Evolutionary conservation across 2,797 vertebrate species (phyloP), one percentile per base, ranked within the genome.

Genomic region (Cryptoprocta ferox): DNA sequence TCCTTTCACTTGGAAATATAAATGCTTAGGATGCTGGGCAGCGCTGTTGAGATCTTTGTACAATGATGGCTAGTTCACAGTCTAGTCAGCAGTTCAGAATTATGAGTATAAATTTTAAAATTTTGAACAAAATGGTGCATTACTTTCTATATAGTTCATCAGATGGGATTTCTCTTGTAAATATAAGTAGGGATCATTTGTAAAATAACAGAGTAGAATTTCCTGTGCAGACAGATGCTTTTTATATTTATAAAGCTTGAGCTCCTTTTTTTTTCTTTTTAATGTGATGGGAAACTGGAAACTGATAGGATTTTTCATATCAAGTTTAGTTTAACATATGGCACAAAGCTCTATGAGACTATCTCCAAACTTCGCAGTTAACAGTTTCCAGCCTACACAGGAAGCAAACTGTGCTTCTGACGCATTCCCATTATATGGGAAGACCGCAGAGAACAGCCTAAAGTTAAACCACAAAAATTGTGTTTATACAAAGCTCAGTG

Each of bases 181-280:
- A 94, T 76, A 91, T 39, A 97, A 97, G 90, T 76, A 92, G 71
- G 91, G 68, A 96, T 82, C 75, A 85, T 86, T 93, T 96, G 86
- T 95, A 97, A 94, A 91, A 73, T 89, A 94, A 87, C 96, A 97
- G 96, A 93, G 94, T 87, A 94, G 95, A 15, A 91, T 90, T 97
- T 98, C 98, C 98, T 97, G 97, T 94, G 94, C 63, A 97, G 95
- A 85, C 95, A 96, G 96, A 98, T 85, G 79, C 89, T 92, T 97
- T 94, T 94, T 95, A 90, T 92, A 98, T 96, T 98, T 98, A 92
- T 97, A 97, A 61, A 95, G 85, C 45, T 30, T 56, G 76, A 80
- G 89, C 63, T 88, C 61, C 45, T 7, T 70, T 75, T 82, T 82
- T 28, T 48, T 73, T 66, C 37, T 79, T 89, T 85, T 42, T 78